phyloP scores from a whole-genome alignment of 2,113 vertebrate genomes.

The Salminus brasiliensis region DNA sequence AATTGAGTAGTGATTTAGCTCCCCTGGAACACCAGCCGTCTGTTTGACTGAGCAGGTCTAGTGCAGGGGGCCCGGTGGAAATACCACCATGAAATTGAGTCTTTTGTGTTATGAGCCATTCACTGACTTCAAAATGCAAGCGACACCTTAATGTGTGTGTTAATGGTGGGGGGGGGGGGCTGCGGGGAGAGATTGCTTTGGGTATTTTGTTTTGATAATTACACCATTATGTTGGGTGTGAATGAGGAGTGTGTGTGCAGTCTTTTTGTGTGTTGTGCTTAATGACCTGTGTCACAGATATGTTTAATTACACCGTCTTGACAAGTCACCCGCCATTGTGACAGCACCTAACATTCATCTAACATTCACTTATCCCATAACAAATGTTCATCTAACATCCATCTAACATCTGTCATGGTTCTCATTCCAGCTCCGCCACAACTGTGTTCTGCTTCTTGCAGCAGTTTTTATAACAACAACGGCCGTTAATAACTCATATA shows the following conservation, averaged over 20 bases:
- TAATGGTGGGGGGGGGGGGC: neutral
- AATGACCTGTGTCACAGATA: slow-evolving; percentile 26
- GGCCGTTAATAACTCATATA: neutral
- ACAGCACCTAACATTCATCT: slow-evolving; percentile 8
- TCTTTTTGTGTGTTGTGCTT: slow-evolving; percentile 18
- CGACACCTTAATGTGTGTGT: slow-evolving; percentile 31
- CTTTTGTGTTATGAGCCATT: slow-evolving; percentile 45
- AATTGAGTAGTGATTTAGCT: slow-evolving; percentile 38
- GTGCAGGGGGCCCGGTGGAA: slow-evolving; percentile 38
- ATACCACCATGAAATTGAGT: slow-evolving; percentile 41
- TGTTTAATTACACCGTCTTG: slow-evolving; percentile 22
- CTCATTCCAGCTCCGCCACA: slow-evolving; percentile 18
- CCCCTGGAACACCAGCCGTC: slow-evolving; percentile 33
- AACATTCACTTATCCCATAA: slow-evolving; percentile 9
- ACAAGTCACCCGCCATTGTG: neutral
- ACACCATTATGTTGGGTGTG: slow-evolving; percentile 33
- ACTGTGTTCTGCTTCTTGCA: neutral
- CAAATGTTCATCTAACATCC: slow-evolving; percentile 30
- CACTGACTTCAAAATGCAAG: slow-evolving; percentile 10
- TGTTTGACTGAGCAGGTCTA: slow-evolving; percentile 24
- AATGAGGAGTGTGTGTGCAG: neutral
- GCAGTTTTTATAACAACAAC: neutral
- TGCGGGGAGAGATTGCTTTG: neutral
- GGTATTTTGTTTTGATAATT: slow-evolving; percentile 41
- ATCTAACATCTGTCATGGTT: slow-evolving; percentile 14